Conservation (phyloP, 2,113 vertebrate species). For the Galbula dea region DNA sequence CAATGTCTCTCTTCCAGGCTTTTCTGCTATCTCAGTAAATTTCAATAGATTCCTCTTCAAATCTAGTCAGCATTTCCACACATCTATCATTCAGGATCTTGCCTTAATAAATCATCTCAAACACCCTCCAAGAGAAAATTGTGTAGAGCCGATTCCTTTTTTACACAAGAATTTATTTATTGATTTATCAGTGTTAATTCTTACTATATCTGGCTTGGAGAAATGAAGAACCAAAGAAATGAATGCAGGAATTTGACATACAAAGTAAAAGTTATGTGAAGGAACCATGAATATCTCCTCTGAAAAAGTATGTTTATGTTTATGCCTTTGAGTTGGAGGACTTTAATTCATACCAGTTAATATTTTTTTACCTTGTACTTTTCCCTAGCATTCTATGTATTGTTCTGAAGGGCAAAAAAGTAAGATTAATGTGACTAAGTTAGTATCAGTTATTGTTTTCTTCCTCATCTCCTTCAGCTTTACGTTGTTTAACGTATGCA, state of each 20-base stretch:
- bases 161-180: background rate
- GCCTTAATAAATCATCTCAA: background rate
- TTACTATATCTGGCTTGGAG: background rate
- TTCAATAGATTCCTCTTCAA: background rate
- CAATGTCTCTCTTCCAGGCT: background rate
- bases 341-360: background rate
- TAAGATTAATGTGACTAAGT: background rate
- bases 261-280: background rate
- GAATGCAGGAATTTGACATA: background rate
- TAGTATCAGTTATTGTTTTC: conserved; percentile 27
- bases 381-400: background rate
- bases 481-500: conserved; percentile 44
- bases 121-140: background rate
- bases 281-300: background rate
- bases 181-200: background rate
- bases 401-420: background rate
- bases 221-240: background rate
- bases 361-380: background rate
- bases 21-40: background rate
- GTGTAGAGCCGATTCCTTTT: background rate
- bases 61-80: background rate
- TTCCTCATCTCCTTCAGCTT: conserved; percentile 24
- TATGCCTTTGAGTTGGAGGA: background rate
- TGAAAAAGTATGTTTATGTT: background rate
- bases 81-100: background rate